Evolutionary conservation across 2,888 invertebrate genomes (phyloP), one percentile per base, ranked within the genome.

Genomic region (Leucoma salicis): DNA sequence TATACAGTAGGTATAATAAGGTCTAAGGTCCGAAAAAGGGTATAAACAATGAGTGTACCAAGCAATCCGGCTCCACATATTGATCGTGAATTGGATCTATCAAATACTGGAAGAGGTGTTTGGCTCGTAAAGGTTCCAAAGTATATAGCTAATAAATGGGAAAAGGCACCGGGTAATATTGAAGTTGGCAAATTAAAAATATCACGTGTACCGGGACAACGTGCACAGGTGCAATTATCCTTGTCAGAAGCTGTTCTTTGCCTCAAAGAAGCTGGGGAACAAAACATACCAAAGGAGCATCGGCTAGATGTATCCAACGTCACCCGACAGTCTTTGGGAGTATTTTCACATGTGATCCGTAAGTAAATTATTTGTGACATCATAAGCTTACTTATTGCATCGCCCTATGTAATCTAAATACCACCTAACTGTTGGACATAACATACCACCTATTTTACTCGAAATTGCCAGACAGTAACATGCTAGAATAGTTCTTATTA

Each of bases 91-190:
- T 90, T 98, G 52, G 98, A 98, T 88, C 90, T 97, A 38, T 94
- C 95, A 12, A 96, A 97, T 77, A 95, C 96, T 12, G 94, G 95
- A 12, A 92, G 98, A 65, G 98, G 98, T 46, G 97, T 99, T 8
- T 99, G 99, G 99, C 91, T 99, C 5, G 99, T 99, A 0, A 99
- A 99, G 88, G 95, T 95, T 7, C 99, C 99, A 0, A 99, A 99
- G 87, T 99, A 99, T 79, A 94, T 99, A 61, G 96, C 98, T 3
- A 96, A 96, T 66, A 94, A 95, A 90, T 99, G 99, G 99, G 96
- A 97, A 73, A 96, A 96, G 75, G 94, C 96, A 6, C 93, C 95
- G n/a, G 95, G 96, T 31, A 95, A 95, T 71, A 93, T 96, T 69
- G 97, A 98, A 90, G 98, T 98, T 31, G 99, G 98, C 10, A 97